Base-by-base conservation (phyloP, 2,113 vertebrate species). In the Phoenicopterus ruber region DNA sequence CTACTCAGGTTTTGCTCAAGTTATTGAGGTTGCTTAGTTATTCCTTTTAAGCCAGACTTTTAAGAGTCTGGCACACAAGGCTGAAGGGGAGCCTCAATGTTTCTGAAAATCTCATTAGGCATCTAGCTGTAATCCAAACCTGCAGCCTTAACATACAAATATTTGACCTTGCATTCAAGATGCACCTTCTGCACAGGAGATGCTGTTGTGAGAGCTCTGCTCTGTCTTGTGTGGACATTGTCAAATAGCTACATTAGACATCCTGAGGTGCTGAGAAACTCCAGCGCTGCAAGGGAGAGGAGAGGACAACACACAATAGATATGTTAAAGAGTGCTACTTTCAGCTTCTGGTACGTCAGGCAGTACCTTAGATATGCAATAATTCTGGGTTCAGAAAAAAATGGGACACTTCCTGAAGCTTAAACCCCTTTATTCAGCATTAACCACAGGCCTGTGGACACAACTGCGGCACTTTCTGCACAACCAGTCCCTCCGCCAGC, bases 51-150 rank as follows among this genome's bases (percentile, higher is more conserved):
- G 31, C 9, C 66, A 47, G 47, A 61, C 49, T 91, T 55, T 86
- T 80, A 82, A 47, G 40, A 82, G 24, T 72, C 61, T 91, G 66
- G 71, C 70, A 90, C 46, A 61, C n/a, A 79, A 69, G 62, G 73
- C 73, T 93, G 52, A 44, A 93, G 62, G 57, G 65, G n/a, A 92
- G 55, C 49, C 29, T 90, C 71, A 42, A 0, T 13, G 17, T 90
- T 97, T 87, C 93, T 89, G 89, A 94, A 94, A 88, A 79, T 66
- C 84, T 95, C 84, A 89, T 90, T 85, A 96, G 42, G 70, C 58
- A 95, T 67, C 66, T 70, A 85, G 21, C 54, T 77, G 87, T 57
- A 92, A 85, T n/a, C 16, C 9, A 7, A 93, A 91, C 62, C 74
- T 46, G 9, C 71, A 66, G 74, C 52, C 36, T 95, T 80, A 85